A percentile compares a stretch with the other conserved stretches of the same genome.
Conservation (phyloP, 2,888 invertebrate genomes). For the Tribolium freemani region DNA sequence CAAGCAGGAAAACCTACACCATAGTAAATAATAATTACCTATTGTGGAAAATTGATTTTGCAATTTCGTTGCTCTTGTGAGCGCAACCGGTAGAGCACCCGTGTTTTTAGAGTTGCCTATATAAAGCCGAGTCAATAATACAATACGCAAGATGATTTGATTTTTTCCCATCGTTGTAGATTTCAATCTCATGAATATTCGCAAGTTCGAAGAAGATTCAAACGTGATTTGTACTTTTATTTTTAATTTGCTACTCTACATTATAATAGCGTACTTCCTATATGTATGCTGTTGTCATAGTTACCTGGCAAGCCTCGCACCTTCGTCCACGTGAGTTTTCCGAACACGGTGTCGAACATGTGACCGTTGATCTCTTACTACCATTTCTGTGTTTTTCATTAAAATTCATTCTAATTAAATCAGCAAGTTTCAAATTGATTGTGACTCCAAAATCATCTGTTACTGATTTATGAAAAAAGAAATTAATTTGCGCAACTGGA, state of each 20-base stretch:
- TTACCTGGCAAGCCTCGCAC: conserved; percentile 47
- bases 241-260: conserved; percentile 7
- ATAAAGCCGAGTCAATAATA: background rate
- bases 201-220: background rate
- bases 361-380: conserved; percentile 46
- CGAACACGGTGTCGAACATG: conserved; percentile 54
- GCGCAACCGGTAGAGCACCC: no score
- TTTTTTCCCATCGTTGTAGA: no score
- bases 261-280: conserved; percentile 11
- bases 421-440: background rate
- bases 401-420: conserved; percentile 14
- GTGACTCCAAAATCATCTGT: background rate
- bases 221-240: conserved; percentile 22
- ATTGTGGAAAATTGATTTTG: no score
- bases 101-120: conserved; percentile 1
- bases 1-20: no score
- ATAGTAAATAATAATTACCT: no score
- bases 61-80: no score
- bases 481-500: background rate
- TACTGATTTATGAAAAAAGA: conserved; percentile 2
- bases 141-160: no score
- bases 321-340: conserved; percentile 52
- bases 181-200: background rate
- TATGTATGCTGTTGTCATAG: conserved; percentile 49
- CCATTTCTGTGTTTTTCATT: conserved; percentile 26